phyloP scores from a whole-genome alignment of 1,140 invertebrate genomes.

The Druon quercuslanigerum region DNA sequence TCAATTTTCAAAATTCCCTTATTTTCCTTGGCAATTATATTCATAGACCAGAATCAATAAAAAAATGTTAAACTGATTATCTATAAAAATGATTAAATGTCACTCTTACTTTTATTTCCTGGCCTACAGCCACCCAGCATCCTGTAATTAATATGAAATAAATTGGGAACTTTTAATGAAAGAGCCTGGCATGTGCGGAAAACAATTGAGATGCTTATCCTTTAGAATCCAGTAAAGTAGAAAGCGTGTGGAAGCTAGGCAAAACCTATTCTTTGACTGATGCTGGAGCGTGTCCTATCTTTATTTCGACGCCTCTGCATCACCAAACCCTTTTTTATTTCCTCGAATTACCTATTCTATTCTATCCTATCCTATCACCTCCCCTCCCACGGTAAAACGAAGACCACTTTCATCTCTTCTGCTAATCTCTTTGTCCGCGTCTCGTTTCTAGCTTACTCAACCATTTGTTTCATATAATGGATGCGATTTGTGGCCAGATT shows the following conservation, averaged over 20 bases:
- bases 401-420: slow-evolving; percentile 26
- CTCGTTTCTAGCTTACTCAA: slow-evolving; percentile 18
- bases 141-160: too few relatives aligned
- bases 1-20: too few relatives aligned
- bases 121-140: too few relatives aligned
- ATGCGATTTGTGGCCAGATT: slow-evolving; percentile 27
- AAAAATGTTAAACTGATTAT: too few relatives aligned
- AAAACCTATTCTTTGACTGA: slow-evolving; percentile 10
- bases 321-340: slow-evolving; percentile 16
- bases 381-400: background rate
- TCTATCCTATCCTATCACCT: background rate
- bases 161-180: background rate
- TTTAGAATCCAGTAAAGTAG: slow-evolving; percentile 10
- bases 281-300: slow-evolving; percentile 21
- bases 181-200: background rate
- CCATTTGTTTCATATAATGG: slow-evolving; percentile 22
- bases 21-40: too few relatives aligned
- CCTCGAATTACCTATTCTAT: slow-evolving; percentile 12
- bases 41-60: too few relatives aligned
- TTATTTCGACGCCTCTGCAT: slow-evolving; percentile 25
- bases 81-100: too few relatives aligned
- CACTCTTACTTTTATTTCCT: too few relatives aligned
- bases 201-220: background rate
- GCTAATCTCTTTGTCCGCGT: slow-evolving; percentile 27
- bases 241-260: slow-evolving; percentile 1